Evolutionary conservation across 2,113 vertebrate genomes (phyloP), one percentile per base, ranked within the genome.

Genomic region (Solea solea): DNA sequence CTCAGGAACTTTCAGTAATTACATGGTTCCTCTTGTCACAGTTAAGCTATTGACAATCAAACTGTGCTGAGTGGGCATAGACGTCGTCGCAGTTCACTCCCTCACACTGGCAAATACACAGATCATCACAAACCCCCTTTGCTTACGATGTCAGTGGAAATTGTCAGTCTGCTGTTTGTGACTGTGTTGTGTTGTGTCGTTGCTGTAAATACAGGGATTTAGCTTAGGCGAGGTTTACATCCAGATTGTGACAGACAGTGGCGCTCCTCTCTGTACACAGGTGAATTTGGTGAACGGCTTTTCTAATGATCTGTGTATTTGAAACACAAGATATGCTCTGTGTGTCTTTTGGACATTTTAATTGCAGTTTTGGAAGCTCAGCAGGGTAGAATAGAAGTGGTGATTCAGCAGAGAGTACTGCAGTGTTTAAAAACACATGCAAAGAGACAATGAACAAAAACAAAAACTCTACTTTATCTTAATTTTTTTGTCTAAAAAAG

Each of bases 1-100:
- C 49, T 54, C 54, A 27, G 16, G 39, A 40, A 63, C 25, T 56
- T 52, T 39, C 44, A 25, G 49, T 81, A 79, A 82, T 76, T 69
- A 64, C 45, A 61, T n/a, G 16, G 53, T 25, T 54, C n/a, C 28
- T 73, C 34, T 79, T 66, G 59, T 78, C 62, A 71, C 44, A 46
- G 3, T 46, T 46, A 46, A 46, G 44, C 44, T 46, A 6, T 46
- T 46, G 40, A 58, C 57, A 65, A 70, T 68, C 66, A 74, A 46
- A 46, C 44, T 46, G 44, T 46, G 44, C 44, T 46, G 74, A 78
- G 46, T 56, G 63, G 50, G 56, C 54, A 44, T 45, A 64, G 21
- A 64, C 41, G 13, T 54, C 45, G 39, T 60, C 51, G 63, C 61
- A 70, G 57, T 68, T 79, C 62, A 49, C 45, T 53, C 42, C 25